phyloP scores from a whole-genome alignment of 2,113 vertebrate genomes.

The Tupaia chinensis region DNA sequence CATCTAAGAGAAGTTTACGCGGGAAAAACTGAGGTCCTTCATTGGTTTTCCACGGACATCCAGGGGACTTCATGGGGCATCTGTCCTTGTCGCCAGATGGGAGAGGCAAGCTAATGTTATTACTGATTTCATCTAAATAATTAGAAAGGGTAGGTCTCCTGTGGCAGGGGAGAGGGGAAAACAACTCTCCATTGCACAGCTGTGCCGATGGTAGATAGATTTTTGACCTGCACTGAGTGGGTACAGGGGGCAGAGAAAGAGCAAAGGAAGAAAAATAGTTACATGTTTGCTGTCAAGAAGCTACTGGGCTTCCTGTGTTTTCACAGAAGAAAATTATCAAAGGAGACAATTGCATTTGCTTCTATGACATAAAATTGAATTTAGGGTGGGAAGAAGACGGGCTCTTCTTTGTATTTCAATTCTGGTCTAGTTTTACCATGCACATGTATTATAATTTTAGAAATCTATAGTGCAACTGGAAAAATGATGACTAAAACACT shows the following conservation, averaged over 20 bases:
- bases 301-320: background rate
- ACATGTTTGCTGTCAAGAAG: background rate
- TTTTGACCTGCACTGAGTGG: background rate
- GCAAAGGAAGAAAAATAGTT: background rate
- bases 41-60: background rate
- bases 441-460: background rate
- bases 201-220: background rate
- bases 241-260: background rate
- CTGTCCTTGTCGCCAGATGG: background rate
- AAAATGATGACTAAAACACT: background rate
- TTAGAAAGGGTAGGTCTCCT: constrained; percentile 12
- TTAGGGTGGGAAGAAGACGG: background rate
- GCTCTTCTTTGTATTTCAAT: background rate
- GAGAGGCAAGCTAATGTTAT: constrained; percentile 4
- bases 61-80: background rate
- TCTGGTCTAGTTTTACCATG: background rate
- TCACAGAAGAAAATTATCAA: background rate
- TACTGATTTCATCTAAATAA: constrained; percentile 37
- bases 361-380: background rate
- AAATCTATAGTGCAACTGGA: background rate
- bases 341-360: constrained; percentile 10
- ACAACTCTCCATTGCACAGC: background rate
- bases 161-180: background rate
- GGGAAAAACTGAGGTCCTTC: background rate
- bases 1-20: background rate